These are phyloP conservation scores for Nomada ferruginata DNA, from an alignment of 2,888 invertebrate species.

Conservation along the genomic window DNA sequence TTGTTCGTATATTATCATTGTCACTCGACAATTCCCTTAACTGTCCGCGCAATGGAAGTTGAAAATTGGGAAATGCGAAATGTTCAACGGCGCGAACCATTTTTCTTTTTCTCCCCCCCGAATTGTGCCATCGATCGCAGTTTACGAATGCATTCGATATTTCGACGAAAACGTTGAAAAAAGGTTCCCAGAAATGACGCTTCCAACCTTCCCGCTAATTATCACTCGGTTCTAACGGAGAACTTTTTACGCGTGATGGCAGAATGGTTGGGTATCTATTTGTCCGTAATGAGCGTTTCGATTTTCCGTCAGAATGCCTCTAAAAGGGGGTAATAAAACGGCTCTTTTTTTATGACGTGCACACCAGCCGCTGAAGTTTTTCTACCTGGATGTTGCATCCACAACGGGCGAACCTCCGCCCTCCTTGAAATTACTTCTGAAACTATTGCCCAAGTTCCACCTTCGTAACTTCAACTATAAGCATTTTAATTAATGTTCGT, in stretches of 20 bases:
- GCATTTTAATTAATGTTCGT: constrained; percentile 46
- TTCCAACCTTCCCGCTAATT: constrained; percentile 54
- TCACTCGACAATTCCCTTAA: constrained; percentile 9
- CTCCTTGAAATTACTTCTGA: constrained; percentile 30
- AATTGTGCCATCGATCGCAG: constrained; percentile 62
- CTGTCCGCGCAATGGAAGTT: background rate
- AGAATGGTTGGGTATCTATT: constrained; percentile 63
- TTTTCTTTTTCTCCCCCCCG: constrained; percentile 17
- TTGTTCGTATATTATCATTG: background rate
- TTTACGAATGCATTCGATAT: constrained; percentile 51
- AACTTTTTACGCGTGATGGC: constrained; percentile 50
- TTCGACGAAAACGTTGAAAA: constrained; percentile 26
- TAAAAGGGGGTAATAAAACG: constrained; percentile 56
- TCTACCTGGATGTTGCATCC: constrained; percentile 34
- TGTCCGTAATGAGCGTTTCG: constrained; percentile 73
- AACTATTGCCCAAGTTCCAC: constrained; percentile 23
- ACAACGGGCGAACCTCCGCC: constrained; percentile 3
- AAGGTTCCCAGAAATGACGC: constrained; percentile 28
- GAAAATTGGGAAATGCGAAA: constrained; percentile 26
- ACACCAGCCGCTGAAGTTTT: constrained; percentile 13
- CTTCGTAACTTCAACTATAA: constrained; percentile 7
- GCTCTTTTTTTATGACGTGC: constrained; percentile 3
- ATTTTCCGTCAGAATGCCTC: constrained; percentile 70
- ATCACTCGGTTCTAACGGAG: constrained; percentile 31
- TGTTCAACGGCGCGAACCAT: constrained; percentile 22